phyloP scores from a whole-genome alignment of 2,113 vertebrate species.

The Sinocyclocheilus anophthalmus region DNA sequence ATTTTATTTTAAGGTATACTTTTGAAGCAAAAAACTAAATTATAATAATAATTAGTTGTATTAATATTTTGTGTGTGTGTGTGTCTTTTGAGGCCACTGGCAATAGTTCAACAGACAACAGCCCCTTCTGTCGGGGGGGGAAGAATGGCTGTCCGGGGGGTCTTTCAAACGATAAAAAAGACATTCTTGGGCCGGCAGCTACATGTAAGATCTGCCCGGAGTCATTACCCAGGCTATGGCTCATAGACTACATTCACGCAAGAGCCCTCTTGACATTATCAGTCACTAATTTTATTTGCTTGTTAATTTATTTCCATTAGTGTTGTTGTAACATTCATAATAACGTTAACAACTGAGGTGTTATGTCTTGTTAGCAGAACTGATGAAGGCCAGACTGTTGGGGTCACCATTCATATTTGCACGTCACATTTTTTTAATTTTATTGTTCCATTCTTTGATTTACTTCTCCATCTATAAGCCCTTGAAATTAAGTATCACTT shows the following conservation, averaged over 20 bases:
- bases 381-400: no score
- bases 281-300: constrained; percentile 45
- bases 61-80: no score
- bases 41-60: no score
- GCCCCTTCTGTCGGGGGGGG: no score
- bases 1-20: no score
- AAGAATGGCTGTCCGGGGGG: constrained; percentile 3
- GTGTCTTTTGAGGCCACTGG: constrained; percentile 1
- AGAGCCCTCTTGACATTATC: constrained; percentile 33
- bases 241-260: constrained; percentile 26
- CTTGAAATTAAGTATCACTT: constrained; percentile 5
- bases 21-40: no score
- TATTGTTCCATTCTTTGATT: background rate
- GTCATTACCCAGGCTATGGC: constrained; percentile 36
- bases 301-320: constrained; percentile 41
- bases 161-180: constrained; percentile 43
- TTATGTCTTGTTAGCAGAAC: no score
- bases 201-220: constrained; percentile 14
- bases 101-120: background rate
- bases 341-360: constrained; percentile 15
- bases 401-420: no score
- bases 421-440: background rate
- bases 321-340: constrained; percentile 32
- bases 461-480: background rate
- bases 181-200: background rate